Percentiles rank a stretch among this genome's conserved stretches.
Evolutionary conservation across 2,113 vertebrate genomes (phyloP).

Genomic region (Melospiza melodia): DNA sequence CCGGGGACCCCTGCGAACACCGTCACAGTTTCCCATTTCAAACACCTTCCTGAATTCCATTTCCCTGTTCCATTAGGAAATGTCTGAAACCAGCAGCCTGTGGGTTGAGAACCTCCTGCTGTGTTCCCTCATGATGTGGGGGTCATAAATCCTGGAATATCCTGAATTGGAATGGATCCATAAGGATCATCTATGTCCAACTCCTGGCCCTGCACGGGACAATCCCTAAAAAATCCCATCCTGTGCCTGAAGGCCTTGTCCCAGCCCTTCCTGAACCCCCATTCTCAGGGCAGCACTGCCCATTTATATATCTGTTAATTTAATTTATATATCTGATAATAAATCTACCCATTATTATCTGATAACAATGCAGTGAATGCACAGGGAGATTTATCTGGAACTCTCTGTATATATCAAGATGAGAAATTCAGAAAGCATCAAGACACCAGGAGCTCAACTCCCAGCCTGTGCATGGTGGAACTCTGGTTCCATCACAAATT

Average conservation of each 20-base stretch:
- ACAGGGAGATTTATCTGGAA: background rate
- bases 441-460: background rate
- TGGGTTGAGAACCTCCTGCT: background rate
- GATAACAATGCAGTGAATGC: background rate
- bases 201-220: background rate
- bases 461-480: rapidly evolving
- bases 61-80: background rate
- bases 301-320: background rate
- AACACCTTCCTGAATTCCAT: background rate
- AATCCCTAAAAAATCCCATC: no score
- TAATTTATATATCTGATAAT: no score
- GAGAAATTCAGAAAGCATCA: background rate
- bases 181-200: rapidly evolving
- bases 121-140: rapidly evolving
- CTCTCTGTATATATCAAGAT: rapidly evolving
- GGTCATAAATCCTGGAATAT: background rate
- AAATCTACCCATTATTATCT: no score
- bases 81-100: background rate
- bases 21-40: background rate
- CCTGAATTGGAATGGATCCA: background rate
- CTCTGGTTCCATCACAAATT: background rate
- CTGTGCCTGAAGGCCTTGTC: background rate
- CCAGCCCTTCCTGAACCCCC: rapidly evolving
- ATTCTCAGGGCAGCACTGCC: background rate
- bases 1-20: no score